These are phyloP conservation scores for Bergia sp. DNA, from an alignment of 92 coral and sea anemone genomes.

Conservation along the genomic window DNA sequence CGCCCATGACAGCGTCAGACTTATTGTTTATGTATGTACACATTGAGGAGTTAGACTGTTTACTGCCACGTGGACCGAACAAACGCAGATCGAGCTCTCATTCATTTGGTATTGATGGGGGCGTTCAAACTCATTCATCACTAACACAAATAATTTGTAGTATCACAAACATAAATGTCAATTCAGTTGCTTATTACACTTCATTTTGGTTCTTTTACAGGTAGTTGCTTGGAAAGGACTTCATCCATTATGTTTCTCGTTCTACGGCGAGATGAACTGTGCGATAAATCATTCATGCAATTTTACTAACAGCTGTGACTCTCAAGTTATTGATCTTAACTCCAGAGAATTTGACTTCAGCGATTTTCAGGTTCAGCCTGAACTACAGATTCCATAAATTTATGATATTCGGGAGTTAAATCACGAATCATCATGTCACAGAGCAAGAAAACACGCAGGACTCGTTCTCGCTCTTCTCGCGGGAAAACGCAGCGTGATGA, in stretches of 20 bases:
- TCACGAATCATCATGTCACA: constrained; percentile 33
- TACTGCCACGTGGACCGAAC: constrained; percentile 33
- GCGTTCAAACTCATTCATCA: neutral
- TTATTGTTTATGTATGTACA: neutral
- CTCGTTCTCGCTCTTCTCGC: constrained; percentile 83
- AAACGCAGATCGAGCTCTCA: neutral
- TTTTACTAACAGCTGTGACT: neutral
- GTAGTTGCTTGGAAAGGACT: neutral
- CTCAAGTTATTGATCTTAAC: neutral
- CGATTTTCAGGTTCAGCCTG: neutral
- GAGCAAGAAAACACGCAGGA: constrained; percentile 64
- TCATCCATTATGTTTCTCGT: neutral
- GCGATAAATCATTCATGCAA: neutral
- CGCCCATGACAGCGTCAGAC: neutral
- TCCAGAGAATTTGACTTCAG: neutral
- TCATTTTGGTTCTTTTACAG: constrained; percentile 10
- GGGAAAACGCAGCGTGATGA: constrained; percentile 65
- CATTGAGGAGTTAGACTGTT: neutral
- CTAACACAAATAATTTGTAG: neutral
- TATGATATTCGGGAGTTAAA: neutral
- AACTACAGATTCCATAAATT: neutral
- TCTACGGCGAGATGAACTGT: neutral
- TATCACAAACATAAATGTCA: constrained; percentile 2
- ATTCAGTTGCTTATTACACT: constrained; percentile 26
- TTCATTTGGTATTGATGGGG: neutral